phyloP scores from a whole-genome alignment of 2,888 invertebrate genomes.

The Lobophora halterata region DNA sequence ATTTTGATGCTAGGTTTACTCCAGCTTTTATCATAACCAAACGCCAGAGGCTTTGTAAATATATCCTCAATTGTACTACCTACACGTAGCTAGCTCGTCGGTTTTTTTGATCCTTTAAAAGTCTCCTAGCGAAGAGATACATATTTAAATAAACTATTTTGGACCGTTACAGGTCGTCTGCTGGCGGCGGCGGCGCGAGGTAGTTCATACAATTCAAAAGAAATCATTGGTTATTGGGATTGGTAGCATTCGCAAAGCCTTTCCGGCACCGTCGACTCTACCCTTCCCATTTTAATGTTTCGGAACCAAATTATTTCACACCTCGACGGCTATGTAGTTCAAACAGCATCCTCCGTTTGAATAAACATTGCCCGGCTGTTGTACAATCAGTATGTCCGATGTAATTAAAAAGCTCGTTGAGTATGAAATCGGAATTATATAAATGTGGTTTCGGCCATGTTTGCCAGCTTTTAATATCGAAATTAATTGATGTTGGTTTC shows the following conservation, averaged over 20 bases:
- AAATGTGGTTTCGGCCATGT: conserved; percentile 34
- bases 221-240: conserved; percentile 59
- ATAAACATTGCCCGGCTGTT: conserved; percentile 56
- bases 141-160: conserved; percentile 61
- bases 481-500: conserved; percentile 37
- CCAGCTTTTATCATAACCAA: too few species aligned
- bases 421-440: conserved; percentile 29
- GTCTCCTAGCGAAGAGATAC: conserved; percentile 36
- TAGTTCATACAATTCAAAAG: conserved; percentile 38
- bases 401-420: conserved; percentile 57
- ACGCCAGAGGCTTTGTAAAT: too few species aligned
- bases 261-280: conserved; percentile 39
- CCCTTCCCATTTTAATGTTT: conserved; percentile 59
- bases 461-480: conserved; percentile 30
- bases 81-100: conserved; percentile 46
- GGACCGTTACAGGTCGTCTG: conserved; percentile 40
- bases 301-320: conserved; percentile 19
- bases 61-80: background rate
- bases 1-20: too few species aligned
- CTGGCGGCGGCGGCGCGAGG: conserved; percentile 29
- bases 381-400: conserved; percentile 43
- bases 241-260: conserved; percentile 55
- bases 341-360: conserved; percentile 45
- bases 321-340: conserved; percentile 5
- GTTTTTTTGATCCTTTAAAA: conserved; percentile 66